phyloP scores from a whole-genome alignment of 2,888 invertebrate genomes.

The Caenorhabditis imperialis region DNA sequence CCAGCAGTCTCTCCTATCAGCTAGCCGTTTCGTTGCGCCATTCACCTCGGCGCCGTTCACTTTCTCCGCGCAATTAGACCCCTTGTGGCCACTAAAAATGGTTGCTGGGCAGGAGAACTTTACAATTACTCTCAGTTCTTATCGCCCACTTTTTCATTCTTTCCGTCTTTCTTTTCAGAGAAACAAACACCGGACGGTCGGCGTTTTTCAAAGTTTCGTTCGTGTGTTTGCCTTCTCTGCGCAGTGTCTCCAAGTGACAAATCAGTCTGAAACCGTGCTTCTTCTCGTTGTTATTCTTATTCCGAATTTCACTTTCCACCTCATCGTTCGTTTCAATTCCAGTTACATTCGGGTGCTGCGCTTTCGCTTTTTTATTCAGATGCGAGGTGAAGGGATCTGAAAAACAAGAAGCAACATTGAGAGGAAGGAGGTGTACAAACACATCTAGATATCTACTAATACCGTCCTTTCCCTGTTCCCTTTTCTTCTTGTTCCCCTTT shows the following conservation, averaged over 20 bases:
- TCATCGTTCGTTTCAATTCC: slow-evolving; percentile 32
- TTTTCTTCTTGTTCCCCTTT: slow-evolving; percentile 27
- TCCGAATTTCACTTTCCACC: slow-evolving; percentile 31
- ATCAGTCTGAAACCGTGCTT: slow-evolving; percentile 20
- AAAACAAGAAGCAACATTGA: slow-evolving; percentile 52
- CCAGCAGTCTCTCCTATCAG: slow-evolving; percentile 27
- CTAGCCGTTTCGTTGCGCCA: slow-evolving; percentile 40
- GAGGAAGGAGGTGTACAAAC: slow-evolving; percentile 33
- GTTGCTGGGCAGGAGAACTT: slow-evolving; percentile 24
- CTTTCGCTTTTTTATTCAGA: slow-evolving; percentile 49
- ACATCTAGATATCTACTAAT: slow-evolving; percentile 53
- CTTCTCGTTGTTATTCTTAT: slow-evolving; percentile 35
- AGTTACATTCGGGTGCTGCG: slow-evolving; percentile 27
- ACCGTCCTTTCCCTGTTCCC: slow-evolving; percentile 4
- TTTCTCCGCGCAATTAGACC: slow-evolving; percentile 44
- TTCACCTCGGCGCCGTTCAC: slow-evolving; percentile 29
- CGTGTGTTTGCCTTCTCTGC: neutral
- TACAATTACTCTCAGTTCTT: slow-evolving; percentile 54
- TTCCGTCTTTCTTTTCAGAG: slow-evolving; percentile 28
- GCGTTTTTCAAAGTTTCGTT: too few relatives aligned
- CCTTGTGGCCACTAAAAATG: slow-evolving; percentile 42
- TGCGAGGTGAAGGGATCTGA: slow-evolving; percentile 20
- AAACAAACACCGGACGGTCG: slow-evolving; percentile 13
- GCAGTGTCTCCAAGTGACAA: too few relatives aligned
- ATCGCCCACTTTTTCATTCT: slow-evolving; percentile 21